A percentile compares a stretch with the other conserved stretches of the same genome.
Evolutionary conservation across 2,797 vertebrate genomes (phyloP).

Genomic region (Alauda arvensis): DNA sequence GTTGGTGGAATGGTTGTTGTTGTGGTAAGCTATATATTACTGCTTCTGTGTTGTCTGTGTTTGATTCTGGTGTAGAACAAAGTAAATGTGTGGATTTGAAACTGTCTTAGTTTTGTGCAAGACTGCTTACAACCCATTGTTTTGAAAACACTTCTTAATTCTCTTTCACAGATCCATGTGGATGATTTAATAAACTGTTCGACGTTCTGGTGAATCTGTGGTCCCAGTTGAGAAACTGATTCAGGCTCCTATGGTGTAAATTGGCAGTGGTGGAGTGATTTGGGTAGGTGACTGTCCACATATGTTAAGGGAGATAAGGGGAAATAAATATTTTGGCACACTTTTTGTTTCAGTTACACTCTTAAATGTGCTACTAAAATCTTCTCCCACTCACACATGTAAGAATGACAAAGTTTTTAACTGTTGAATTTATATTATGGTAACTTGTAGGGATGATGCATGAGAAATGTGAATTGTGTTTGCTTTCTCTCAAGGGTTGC

Average conservation of each 20-base stretch:
- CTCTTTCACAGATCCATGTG: constrained; percentile 26
- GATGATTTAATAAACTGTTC: not conserved
- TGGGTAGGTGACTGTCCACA: constrained; percentile 31
- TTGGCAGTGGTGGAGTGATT: constrained; percentile 40
- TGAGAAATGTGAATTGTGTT: not conserved
- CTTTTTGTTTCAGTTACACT: not conserved
- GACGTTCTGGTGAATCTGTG: not conserved
- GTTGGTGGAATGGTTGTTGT: not conserved
- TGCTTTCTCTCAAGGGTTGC: not conserved
- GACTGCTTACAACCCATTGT: fast-evolving
- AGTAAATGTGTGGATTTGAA: not conserved
- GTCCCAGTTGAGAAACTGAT: constrained; percentile 12
- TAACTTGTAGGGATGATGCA: not conserved
- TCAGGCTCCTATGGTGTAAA: constrained; percentile 26
- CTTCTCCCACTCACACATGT: not conserved
- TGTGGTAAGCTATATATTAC: not conserved
- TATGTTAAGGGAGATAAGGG: not conserved
- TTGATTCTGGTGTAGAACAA: not conserved
- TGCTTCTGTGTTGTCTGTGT: not conserved
- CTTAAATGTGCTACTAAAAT: not conserved
- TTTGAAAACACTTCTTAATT: constrained; percentile 16
- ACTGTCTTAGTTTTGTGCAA: not conserved
- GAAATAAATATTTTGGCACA: not conserved
- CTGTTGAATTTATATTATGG: not conserved
- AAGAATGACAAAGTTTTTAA: not conserved